Base-by-base conservation (phyloP, 2,797 vertebrate species). In the Rhinoraja longicauda region DNA sequence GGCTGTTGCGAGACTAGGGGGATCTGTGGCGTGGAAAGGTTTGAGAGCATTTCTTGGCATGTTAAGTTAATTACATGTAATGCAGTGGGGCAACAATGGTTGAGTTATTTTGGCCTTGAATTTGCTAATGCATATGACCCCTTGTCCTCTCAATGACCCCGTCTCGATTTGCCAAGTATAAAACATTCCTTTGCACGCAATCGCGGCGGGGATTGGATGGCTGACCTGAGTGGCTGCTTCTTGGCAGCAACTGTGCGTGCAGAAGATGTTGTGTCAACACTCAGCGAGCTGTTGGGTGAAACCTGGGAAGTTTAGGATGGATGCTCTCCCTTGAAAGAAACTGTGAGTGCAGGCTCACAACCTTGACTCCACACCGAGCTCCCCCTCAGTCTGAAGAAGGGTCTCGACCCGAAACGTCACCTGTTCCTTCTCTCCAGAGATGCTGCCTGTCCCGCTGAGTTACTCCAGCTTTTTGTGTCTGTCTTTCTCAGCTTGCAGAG, bases 231-330 rank as follows among this genome's bases (percentile, higher is more conserved):
- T 73, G 39, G 21, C 90, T 91, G 90, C 67, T 29, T 88, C 36
- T 91, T 92, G 90, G 90, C 90, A 53, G 90, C 26, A 45, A n/a
- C 2, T 0, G 67, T 15, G 39, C 24, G 21, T 17, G 24, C 90
- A 92, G 90, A 92, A 73, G 90, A 92, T 92, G 70, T 53, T 92
- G 90, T 92, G 90, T 92, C 90, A 92, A 92, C 90, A 92, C 70
- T 57, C 70, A 1, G 39, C 70, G 75, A 75, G 45, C 90, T 92
- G 90, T 57, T 36, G 53, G 90, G 90, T 92, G 90, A 92, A 72
- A 39, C 70, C 67, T 92, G 90, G 90, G 67, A 92, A 75, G 90
- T 73, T 13, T 12, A 70, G 6, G 53, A 29, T 6, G 13, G 90
- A 73, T 73, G 90, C 90, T 91, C 32, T 45, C 29, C 77, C 36